Percentiles rank a stretch among this genome's conserved stretches.
Conservation (phyloP, 2,113 vertebrate species). For the Solea senegalensis region DNA sequence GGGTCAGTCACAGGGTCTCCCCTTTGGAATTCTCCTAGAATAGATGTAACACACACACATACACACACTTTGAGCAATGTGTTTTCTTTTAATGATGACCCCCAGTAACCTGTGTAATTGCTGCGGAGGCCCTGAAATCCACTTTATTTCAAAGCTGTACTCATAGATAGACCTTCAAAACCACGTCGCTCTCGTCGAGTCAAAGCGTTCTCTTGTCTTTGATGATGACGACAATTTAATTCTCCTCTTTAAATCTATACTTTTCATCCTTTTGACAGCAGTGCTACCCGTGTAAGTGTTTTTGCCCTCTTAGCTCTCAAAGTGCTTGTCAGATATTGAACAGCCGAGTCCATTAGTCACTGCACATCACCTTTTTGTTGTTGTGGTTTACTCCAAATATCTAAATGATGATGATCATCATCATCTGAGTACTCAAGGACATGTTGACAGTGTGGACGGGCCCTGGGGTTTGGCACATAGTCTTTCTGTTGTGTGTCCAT, state of each 20-base stretch:
- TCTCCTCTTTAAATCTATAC: not conserved
- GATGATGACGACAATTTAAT: not conserved
- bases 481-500: constrained; percentile 7
- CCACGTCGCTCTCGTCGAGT: constrained; percentile 3
- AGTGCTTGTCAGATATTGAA: not conserved
- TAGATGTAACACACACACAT: constrained; percentile 60
- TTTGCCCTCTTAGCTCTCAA: too few relatives aligned
- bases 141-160: constrained; percentile 6
- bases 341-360: constrained; percentile 4
- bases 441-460: not conserved
- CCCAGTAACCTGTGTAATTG: not conserved
- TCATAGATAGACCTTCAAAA: not conserved
- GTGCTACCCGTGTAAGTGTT: accelerated
- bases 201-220: not conserved
- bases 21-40: constrained; percentile 82
- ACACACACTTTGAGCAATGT: constrained; percentile 21
- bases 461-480: not conserved
- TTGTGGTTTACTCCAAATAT: not conserved
- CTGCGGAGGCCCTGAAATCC: constrained; percentile 4
- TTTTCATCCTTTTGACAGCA: constrained; percentile 5
- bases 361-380: not conserved
- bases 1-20: constrained; percentile 80
- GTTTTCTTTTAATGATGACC: constrained; percentile 28
- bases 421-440: not conserved
- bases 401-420: not conserved